phyloP scores from a whole-genome alignment of 2,797 vertebrate genomes.

The Clamator glandarius region DNA sequence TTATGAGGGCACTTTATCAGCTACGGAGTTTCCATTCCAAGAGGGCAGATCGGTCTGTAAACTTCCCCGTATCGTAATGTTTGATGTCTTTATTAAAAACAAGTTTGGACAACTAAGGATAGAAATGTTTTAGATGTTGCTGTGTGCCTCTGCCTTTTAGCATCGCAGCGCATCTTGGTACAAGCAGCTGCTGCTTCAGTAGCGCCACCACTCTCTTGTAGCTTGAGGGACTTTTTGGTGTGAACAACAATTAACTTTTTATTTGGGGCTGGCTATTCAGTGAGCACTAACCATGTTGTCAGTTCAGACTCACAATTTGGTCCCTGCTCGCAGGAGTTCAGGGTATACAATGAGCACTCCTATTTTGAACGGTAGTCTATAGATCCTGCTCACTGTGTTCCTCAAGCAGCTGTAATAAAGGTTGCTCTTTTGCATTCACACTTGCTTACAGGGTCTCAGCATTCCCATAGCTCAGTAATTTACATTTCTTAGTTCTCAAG shows the following conservation, averaged over 20 bases:
- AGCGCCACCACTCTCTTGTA: background rate
- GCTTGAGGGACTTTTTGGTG: background rate
- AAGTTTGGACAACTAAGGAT: background rate
- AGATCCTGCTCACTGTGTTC: background rate
- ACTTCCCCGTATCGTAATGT: background rate
- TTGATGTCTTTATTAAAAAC: constrained; percentile 39
- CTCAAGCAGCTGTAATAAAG: background rate
- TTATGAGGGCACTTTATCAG: background rate
- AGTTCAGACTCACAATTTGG: too few species aligned
- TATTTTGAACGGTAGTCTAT: background rate
- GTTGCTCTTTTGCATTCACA: background rate
- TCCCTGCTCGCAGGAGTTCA: background rate
- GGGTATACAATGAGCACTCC: background rate
- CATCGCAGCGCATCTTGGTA: background rate
- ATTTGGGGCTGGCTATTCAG: background rate
- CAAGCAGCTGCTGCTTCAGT: background rate
- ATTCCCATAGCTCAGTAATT: background rate
- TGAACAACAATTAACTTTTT: background rate
- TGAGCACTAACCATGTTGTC: rapidly evolving
- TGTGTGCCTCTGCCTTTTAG: background rate
- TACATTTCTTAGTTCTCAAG: background rate
- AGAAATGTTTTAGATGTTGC: background rate
- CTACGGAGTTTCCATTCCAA: background rate
- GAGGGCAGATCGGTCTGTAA: background rate
- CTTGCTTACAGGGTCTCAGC: background rate